Evolutionary conservation across 2,888 invertebrate species (phyloP), one percentile per base, ranked within the genome.

Genomic region (Drosophila paracracens): DNA sequence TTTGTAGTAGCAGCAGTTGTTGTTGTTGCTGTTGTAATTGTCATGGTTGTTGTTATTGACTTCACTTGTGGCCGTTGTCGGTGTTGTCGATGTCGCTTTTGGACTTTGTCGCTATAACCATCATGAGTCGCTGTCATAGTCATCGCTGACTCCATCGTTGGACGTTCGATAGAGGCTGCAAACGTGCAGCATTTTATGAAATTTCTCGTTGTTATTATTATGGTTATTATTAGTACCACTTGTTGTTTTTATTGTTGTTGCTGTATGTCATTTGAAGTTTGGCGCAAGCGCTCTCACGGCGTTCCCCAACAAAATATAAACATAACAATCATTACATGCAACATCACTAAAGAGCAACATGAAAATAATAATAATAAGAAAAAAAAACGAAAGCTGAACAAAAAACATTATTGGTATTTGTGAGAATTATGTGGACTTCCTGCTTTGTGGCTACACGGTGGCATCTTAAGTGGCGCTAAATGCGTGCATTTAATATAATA

Each of bases 191-290:
- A 87, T 79, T 85, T 88, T 84, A 74, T 89, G 71, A 76, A 85
- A 89, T 79, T 74, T 82, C 78, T 89, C 77, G 88, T 88, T 89
- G 87, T 86, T 85, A 88, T 89, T 85, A 84, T 88, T 89, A 88
- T 85, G 82, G 90, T 85, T 85, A 84, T 85, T 89, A 88, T 89
- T 77, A 88, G 88, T 87, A 81, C 65, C 76, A 83, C 76, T 66
- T 60, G 50, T 59, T 56, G 68, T 8, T 53, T 33, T 31, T 70
- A 63, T 35, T 71, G 68, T 57, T 60, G 66, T 43, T 75, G 60
- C 60, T 54, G 74, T 77, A 53, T 74, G 78, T 88, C 89, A 88
- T 79, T 83, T 82, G 85, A 82, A 75, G 88, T 81, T 83, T 71
- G 72, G 72, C 74, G 74, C 82, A 65, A 69, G 48, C 59, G 63